phyloP scores from a whole-genome alignment of 2,888 invertebrate genomes.

The Mesorhabditis belari region DNA sequence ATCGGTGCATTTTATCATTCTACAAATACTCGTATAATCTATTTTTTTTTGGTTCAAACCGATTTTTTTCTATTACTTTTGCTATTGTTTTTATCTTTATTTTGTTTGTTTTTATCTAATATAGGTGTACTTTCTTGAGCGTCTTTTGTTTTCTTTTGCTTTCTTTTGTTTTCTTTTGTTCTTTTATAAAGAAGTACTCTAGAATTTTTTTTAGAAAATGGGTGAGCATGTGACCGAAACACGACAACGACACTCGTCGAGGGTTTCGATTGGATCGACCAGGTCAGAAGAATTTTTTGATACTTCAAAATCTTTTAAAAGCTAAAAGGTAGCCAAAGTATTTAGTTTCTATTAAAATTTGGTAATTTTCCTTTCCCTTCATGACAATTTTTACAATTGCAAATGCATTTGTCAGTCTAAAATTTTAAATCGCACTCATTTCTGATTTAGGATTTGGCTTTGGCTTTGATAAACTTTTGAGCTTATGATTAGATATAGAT shows the following conservation, averaged over 20 bases:
- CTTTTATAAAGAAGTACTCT: too few relatives aligned
- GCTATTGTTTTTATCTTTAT: constrained; percentile 26
- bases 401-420: too few relatives aligned
- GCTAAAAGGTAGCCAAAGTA: too few relatives aligned
- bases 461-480: too few relatives aligned
- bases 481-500: too few relatives aligned
- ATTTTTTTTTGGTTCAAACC: constrained; percentile 33
- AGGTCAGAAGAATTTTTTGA: too few relatives aligned
- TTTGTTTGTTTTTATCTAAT: constrained; percentile 23
- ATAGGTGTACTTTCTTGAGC: background rate
- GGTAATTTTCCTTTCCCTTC: too few relatives aligned
- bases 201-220: background rate
- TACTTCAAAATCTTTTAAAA: too few relatives aligned
- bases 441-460: too few relatives aligned
- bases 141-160: background rate
- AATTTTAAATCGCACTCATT: too few relatives aligned
- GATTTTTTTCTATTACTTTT: constrained; percentile 29
- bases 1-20: constrained; percentile 33
- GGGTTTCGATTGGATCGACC: background rate
- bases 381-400: too few relatives aligned
- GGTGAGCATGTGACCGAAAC: background rate
- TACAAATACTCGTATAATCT: constrained; percentile 26
- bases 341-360: too few relatives aligned
- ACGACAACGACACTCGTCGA: background rate
- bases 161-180: background rate